A percentile compares a stretch with the other conserved stretches of the same genome.
Conservation (phyloP, 2,113 vertebrate genomes). For the Rhegmatorhina hoffmannsi region DNA sequence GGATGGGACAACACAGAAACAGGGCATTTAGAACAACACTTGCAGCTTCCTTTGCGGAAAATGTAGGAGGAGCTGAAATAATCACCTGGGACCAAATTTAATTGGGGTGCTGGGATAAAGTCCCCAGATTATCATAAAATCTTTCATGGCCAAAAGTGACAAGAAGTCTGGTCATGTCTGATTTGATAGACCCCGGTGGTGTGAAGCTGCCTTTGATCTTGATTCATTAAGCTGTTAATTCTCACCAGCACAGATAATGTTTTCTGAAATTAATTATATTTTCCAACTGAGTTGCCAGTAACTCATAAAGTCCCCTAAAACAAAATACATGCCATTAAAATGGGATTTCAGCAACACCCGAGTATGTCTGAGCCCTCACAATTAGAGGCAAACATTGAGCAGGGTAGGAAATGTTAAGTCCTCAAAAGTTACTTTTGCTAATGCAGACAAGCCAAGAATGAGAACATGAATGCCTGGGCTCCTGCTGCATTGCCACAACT, state of each 20-base stretch:
- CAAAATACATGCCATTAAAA: not conserved
- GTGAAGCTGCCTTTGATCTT: not conserved
- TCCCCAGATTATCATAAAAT: not conserved
- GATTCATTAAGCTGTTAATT: not conserved
- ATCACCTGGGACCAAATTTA: not conserved
- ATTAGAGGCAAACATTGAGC: not conserved
- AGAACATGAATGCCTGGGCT: not conserved
- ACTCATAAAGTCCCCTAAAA: not conserved
- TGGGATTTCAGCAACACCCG: not conserved
- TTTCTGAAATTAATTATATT: conserved; percentile 8
- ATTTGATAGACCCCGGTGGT: not conserved
- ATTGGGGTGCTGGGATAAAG: not conserved
- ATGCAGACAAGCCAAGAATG: not conserved
- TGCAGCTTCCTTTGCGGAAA: not conserved
- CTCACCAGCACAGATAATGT: not conserved
- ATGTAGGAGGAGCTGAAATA: not conserved
- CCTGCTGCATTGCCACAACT: not conserved
- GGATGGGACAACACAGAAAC: not conserved
- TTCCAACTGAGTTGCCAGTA: not conserved
- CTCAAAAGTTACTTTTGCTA: not conserved
- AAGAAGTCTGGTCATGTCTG: not conserved
- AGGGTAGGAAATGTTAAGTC: not conserved
- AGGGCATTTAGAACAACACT: not conserved
- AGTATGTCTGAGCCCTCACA: not conserved
- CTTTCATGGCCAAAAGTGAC: not conserved